Evolutionary conservation across 2,888 invertebrate species (phyloP).

Genomic region (Drosophila trichaetosa): DNA sequence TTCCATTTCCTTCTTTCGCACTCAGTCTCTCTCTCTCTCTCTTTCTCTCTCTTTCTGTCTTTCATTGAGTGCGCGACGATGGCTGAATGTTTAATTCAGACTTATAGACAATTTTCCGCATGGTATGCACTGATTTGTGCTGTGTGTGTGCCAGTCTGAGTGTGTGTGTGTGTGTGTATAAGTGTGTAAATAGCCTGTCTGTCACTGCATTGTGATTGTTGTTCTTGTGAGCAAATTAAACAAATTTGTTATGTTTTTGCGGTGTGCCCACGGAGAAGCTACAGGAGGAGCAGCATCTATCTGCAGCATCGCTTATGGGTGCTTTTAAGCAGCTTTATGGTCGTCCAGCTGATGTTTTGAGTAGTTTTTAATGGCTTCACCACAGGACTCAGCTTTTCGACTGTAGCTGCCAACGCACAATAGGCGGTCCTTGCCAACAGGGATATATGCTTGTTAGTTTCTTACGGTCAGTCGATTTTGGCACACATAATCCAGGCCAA

Average conservation of each 20-base stretch:
- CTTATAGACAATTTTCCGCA: constrained; percentile 61
- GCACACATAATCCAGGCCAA: constrained; percentile 19
- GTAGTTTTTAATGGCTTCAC: constrained; percentile 74
- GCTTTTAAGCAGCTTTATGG: constrained; percentile 45
- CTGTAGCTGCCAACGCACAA: constrained; percentile 39
- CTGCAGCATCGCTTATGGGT: neutral
- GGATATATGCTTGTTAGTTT: constrained; percentile 31
- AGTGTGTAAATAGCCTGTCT: constrained; percentile 14
- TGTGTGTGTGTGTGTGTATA: constrained; percentile 6
- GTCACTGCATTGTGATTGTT: constrained; percentile 7
- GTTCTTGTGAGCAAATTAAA: constrained; percentile 48
- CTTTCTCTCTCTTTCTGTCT: constrained; percentile 11
- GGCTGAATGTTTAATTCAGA: constrained; percentile 52
- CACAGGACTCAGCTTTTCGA: constrained; percentile 51
- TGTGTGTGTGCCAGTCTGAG: neutral
- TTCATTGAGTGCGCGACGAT: constrained; percentile 47
- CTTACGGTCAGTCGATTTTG: constrained; percentile 26
- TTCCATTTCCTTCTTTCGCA: constrained; percentile 4
- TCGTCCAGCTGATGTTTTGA: constrained; percentile 72
- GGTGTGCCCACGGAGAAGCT: constrained; percentile 2
- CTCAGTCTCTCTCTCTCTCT: neutral
- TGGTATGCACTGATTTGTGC: constrained; percentile 38
- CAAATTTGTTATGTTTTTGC: constrained; percentile 62
- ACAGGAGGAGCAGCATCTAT: neutral
- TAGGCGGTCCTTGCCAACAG: constrained; percentile 44